A percentile compares a stretch with the other conserved stretches of the same genome.
These are phyloP conservation scores for Drosophila mauritiana DNA, from an alignment of 1,140 invertebrate species.

Conservation along the genomic window DNA sequence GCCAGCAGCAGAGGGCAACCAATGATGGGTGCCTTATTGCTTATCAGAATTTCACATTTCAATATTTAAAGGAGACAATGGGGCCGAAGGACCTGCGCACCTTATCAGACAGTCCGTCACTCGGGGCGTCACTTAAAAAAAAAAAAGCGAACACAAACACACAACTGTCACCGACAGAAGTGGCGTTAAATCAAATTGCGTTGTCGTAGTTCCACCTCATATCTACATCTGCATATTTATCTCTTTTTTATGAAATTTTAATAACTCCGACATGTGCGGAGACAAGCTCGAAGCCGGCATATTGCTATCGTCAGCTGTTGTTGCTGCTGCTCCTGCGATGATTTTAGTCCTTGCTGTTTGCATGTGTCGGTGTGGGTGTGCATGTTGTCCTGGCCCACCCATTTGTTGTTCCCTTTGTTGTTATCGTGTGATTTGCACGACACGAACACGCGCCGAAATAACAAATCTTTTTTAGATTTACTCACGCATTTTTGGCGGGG, in stretches of 20 bases:
- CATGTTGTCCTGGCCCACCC: constrained; percentile 37
- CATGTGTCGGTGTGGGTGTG: neutral
- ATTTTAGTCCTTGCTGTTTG: constrained; percentile 11
- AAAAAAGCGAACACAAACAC: constrained; percentile 8
- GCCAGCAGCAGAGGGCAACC: constrained; percentile 44
- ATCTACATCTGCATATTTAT: neutral
- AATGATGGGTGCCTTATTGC: constrained; percentile 46
- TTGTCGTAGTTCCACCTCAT: constrained; percentile 2
- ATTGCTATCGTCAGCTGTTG: constrained; percentile 55
- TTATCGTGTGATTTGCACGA: constrained; percentile 50
- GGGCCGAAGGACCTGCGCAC: constrained; percentile 28
- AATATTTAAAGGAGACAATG: constrained; percentile 64
- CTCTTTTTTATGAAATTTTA: constrained; percentile 78
- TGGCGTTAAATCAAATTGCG: constrained; percentile 71
- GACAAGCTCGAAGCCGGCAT: constrained; percentile 37
- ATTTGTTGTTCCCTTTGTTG: constrained; percentile 34
- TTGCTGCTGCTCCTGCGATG: constrained; percentile 6
- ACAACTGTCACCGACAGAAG: constrained; percentile 57
- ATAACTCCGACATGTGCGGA: constrained; percentile 69
- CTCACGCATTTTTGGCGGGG: constrained; percentile 66
- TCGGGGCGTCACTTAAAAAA: constrained; percentile 36
- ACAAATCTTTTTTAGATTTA: constrained; percentile 81
- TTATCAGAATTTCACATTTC: constrained; percentile 46
- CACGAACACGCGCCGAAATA: constrained; percentile 66
- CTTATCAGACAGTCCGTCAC: constrained; percentile 61